These are phyloP conservation scores for Centruroides vittatus DNA, from an alignment of 1,140 invertebrate species.

Conservation along the genomic window DNA sequence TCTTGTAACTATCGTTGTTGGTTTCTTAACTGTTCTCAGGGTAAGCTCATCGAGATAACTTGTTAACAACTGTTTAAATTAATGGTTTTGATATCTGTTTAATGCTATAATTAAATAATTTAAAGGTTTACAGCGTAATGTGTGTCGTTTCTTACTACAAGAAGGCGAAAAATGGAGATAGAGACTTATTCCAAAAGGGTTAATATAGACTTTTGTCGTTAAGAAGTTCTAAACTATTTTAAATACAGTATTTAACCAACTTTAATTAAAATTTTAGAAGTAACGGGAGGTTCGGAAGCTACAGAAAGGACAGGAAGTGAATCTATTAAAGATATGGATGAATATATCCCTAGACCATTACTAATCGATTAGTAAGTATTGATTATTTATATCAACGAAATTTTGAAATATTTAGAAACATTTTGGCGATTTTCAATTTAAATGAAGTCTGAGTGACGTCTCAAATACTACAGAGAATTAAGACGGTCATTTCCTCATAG, in stretches of 20 bases:
- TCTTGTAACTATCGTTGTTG: constrained; percentile 19
- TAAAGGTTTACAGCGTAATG: constrained; percentile 18
- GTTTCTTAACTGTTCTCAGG: constrained; percentile 19
- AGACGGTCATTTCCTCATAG: too few species aligned
- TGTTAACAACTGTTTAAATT: neutral
- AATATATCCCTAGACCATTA: constrained; percentile 11
- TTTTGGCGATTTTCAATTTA: too few species aligned
- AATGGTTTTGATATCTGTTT: too few species aligned
- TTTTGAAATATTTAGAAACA: neutral
- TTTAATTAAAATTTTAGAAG: constrained; percentile 2
- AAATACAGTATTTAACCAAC: neutral
- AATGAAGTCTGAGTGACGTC: too few species aligned
- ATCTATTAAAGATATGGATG: constrained; percentile 13
- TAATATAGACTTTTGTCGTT: neutral
- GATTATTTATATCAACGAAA: neutral
- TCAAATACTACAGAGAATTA: too few species aligned
- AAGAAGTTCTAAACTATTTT: neutral
- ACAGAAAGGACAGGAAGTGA: constrained; percentile 9
- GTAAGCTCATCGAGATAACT: neutral
- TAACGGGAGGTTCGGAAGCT: constrained; percentile 10
- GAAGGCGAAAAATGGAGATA: constrained; percentile 14
- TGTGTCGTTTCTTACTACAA: constrained; percentile 20
- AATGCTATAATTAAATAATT: neutral
- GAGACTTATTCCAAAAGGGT: constrained; percentile 14
- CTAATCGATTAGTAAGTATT: constrained; percentile 14